Base-by-base conservation (phyloP, 2,888 invertebrate species). In the Chironomus riparius region DNA sequence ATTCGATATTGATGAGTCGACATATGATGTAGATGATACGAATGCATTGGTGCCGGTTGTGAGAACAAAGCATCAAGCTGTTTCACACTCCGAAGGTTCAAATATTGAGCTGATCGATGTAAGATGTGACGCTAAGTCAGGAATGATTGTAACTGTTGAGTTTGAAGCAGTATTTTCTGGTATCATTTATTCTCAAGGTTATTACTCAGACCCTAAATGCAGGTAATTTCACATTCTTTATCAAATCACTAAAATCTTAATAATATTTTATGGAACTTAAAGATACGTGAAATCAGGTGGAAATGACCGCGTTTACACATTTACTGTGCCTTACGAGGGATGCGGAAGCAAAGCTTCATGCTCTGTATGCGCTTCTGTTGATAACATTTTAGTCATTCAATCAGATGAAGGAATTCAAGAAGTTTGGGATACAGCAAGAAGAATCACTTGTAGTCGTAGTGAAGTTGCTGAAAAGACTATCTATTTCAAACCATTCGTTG, bases 111-210 rank as follows among this genome's bases (percentile, higher is more conserved):
- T 85, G 4, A 87, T 90, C 65, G 87, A 90, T 79, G 89, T 90
- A 0, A 87, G 88, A 81, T 91, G 91, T 79, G 82, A 83, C 71
- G 76, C 77, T 3, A 84, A 85, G 2, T 82, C 82, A 0, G 88
- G 84, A 38, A 88, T 90, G 79, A 85, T 87, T 71, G 89, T 91
- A 0, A 87, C 86, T 1, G 86, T 91, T 0, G 88, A 89, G 69
- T 91, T 91, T 80, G 83, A 87, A 7, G 87, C 88, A 77, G 85
- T 87, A 0, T 91, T 88, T 79, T 87, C 88, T 79, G 91, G 91
- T 13, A 86, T 91, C 47, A 88, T 91, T 77, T 91, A 90, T 85
- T 91, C 90, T 81, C 90, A 91, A 81, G 90, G 90, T 13, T 87
- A 87, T 79, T 86, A 88, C 80, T 87, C 86, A 78, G 88, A 91